phyloP scores from a whole-genome alignment of 1,140 invertebrate genomes.

The Brachionus sp. region DNA sequence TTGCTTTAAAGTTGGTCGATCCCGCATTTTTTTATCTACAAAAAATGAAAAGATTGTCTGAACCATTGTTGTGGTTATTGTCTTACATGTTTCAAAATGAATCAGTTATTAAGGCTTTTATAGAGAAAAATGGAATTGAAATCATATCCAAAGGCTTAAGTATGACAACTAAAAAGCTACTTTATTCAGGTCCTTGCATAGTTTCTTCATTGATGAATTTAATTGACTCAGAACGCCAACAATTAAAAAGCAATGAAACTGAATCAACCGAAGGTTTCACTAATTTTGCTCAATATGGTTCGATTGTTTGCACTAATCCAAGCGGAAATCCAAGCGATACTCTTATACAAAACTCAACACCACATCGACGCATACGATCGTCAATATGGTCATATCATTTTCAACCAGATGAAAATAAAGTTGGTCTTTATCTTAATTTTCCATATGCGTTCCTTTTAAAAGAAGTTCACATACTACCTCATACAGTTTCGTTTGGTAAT shows the following conservation, averaged over 20 bases:
- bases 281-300: constrained; percentile 77
- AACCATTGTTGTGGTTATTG: constrained; percentile 72
- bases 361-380: constrained; percentile 75
- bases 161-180: background rate
- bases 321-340: constrained; percentile 81
- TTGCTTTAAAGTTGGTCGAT: background rate
- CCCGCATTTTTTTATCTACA: constrained; percentile 3
- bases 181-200: constrained; percentile 27
- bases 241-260: constrained; percentile 53
- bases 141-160: constrained; percentile 49
- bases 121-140: constrained; percentile 62
- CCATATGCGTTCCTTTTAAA: constrained; percentile 81
- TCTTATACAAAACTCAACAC: constrained; percentile 70
- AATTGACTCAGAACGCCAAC: constrained; percentile 34
- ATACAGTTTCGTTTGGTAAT: constrained; percentile 74
- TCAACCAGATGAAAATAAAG: constrained; percentile 80
- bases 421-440: constrained; percentile 77
- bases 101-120: constrained; percentile 67
- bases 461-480: constrained; percentile 82
- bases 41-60: constrained; percentile 63
- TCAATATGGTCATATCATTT: constrained; percentile 88
- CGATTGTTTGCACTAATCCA: constrained; percentile 74
- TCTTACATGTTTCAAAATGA: constrained; percentile 69
- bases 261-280: constrained; percentile 68
- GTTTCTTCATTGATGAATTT: constrained; percentile 32